Percentiles rank a stretch among this genome's conserved stretches.
Conservation (phyloP, 1,140 invertebrate genomes). For the Bombus affinis region DNA sequence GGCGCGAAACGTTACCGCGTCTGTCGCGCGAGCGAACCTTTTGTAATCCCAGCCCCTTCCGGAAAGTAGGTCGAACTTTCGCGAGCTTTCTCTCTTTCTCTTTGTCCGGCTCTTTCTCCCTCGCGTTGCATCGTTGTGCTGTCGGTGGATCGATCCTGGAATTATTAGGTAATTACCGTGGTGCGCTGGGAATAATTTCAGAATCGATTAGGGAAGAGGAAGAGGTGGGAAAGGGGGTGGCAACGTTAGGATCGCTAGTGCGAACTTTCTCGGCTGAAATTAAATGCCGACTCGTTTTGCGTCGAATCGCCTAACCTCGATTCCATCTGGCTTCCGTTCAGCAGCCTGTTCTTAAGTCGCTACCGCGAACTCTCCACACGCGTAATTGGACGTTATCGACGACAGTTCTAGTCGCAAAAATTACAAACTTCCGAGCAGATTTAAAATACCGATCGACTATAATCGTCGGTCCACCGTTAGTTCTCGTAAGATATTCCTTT, state of each 20-base stretch:
- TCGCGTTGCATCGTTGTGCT: conserved; percentile 21
- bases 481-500: too few species aligned
- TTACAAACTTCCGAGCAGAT: background rate
- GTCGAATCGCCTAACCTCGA: conserved; percentile 13
- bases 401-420: too few species aligned
- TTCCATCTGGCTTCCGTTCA: background rate
- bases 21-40: conserved; percentile 51
- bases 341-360: background rate
- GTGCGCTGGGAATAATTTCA: conserved; percentile 62
- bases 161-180: conserved; percentile 69
- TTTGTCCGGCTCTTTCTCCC: background rate
- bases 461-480: too few species aligned
- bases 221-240: too few species aligned
- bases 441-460: background rate
- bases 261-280: conserved; percentile 39
- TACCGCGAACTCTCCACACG: too few species aligned
- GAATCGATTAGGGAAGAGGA: conserved; percentile 57
- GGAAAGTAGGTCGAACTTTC: conserved; percentile 64
- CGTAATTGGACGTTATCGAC: too few species aligned
- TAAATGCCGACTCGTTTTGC: conserved; percentile 46
- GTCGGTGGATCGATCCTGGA: conserved; percentile 56
- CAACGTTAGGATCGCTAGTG: conserved; percentile 10
- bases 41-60: conserved; percentile 35
- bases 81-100: background rate
- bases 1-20: conserved; percentile 23